phyloP scores from a whole-genome alignment of 2,888 invertebrate species.

The Ectropis crepuscularia region DNA sequence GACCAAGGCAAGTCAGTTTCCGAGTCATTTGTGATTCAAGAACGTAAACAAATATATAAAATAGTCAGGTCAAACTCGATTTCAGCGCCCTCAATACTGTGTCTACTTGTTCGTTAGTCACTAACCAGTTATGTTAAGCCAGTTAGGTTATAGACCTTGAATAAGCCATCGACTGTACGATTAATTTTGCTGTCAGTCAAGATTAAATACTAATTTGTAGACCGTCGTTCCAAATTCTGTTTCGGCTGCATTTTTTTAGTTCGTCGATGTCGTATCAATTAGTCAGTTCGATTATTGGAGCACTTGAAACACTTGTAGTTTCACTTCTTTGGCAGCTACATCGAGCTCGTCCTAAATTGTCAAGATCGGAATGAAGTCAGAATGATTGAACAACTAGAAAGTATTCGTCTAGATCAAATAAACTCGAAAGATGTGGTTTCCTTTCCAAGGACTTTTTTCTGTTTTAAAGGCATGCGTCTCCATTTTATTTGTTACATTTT shows the following conservation, averaged over 20 bases:
- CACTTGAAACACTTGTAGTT: background rate
- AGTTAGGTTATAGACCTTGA: slow-evolving; percentile 34
- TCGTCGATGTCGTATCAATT: slow-evolving; percentile 4
- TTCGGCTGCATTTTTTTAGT: slow-evolving; percentile 6
- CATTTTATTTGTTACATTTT: no score
- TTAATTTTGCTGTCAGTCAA: slow-evolving; percentile 36
- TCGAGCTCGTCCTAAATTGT: background rate
- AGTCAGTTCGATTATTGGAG: slow-evolving; percentile 11
- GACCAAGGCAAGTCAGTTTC: slow-evolving; percentile 29
- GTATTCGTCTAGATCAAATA: no score
- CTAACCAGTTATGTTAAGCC: slow-evolving; percentile 41
- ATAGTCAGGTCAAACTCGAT: slow-evolving; percentile 39
- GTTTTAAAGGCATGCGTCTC: no score
- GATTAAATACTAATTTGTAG: slow-evolving; percentile 29
- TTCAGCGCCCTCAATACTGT: slow-evolving; percentile 49
- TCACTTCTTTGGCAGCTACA: background rate
- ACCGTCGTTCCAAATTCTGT: slow-evolving; percentile 22
- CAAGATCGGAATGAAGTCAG: no score
- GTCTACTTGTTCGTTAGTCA: slow-evolving; percentile 47
- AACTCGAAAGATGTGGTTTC: no score
- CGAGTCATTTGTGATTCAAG: slow-evolving; percentile 22
- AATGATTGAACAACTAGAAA: no score
- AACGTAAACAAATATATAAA: slow-evolving; percentile 44
- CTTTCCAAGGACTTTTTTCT: no score
- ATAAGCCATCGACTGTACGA: slow-evolving; percentile 21